Evolutionary conservation across 2,113 vertebrate genomes (phyloP).

Genomic region (Gymnocephalus cernua): DNA sequence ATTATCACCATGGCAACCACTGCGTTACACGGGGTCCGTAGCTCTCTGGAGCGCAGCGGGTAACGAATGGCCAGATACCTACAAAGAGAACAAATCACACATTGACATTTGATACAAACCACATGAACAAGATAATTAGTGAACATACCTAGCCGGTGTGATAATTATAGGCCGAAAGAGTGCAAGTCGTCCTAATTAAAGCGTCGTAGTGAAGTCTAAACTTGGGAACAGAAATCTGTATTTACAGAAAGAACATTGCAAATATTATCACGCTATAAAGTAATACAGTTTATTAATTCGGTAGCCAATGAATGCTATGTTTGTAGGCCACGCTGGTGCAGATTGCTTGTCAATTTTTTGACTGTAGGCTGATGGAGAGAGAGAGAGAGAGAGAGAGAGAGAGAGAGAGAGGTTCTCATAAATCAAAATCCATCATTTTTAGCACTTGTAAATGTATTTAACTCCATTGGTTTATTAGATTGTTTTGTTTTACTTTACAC

Average conservation of each 20-base stretch:
- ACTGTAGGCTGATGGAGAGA: not conserved
- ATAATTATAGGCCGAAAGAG: not conserved
- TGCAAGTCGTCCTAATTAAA: not conserved
- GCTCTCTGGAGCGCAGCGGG: slow-evolving; percentile 87
- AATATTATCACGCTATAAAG: not conserved
- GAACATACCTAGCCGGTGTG: not conserved
- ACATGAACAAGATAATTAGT: not conserved
- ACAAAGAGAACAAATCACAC: slow-evolving; percentile 30
- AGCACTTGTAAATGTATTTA: no score
- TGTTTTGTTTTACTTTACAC: not conserved
- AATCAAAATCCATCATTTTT: not conserved
- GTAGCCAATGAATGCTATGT: not conserved
- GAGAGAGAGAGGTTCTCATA: not conserved
- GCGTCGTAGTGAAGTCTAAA: not conserved
- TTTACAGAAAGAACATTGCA: not conserved
- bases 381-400: not conserved
- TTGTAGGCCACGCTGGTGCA: no score
- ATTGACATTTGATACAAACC: not conserved
- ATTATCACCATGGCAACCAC: slow-evolving; percentile 88
- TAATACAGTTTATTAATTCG: not conserved
- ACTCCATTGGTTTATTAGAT: not conserved
- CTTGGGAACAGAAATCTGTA: not conserved
- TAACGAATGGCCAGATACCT: slow-evolving; percentile 92
- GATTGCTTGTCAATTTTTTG: not conserved
- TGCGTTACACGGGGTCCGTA: slow-evolving; percentile 87